Percentiles rank a stretch among this genome's conserved stretches.
These are phyloP conservation scores for Typhlomys cinereus DNA, from an alignment of 2,113 vertebrate genomes.

Conservation along the genomic window DNA sequence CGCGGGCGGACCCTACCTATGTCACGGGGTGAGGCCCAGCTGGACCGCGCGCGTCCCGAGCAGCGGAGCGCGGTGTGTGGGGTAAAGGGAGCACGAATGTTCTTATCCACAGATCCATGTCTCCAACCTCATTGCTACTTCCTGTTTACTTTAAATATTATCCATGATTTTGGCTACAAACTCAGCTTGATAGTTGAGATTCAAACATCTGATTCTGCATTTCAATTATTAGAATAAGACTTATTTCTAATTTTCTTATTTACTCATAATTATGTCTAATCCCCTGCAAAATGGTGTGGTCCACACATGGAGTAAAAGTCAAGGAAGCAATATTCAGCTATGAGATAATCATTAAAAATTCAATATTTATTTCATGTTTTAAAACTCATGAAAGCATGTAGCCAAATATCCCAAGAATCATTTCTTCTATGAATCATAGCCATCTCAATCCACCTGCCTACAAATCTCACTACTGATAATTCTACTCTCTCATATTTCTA, in stretches of 20 bases:
- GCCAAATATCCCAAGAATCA: background rate
- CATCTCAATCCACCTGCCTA: background rate
- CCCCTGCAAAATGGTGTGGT: background rate
- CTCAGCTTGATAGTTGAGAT: background rate
- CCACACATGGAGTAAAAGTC: background rate
- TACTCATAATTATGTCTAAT: background rate
- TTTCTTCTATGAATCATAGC: background rate
- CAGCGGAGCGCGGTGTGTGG: no score
- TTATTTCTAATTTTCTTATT: background rate
- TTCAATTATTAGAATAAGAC: background rate
- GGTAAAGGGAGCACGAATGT: no score
- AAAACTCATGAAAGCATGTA: background rate
- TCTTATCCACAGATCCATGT: no score
- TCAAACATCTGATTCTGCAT: background rate
- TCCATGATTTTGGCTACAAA: constrained; percentile 7
- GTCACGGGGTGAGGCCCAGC: no score
- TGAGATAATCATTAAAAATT: constrained; percentile 50
- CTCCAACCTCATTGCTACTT: constrained; percentile 29
- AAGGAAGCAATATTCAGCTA: background rate
- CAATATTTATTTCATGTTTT: constrained; percentile 40
- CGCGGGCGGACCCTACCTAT: no score
- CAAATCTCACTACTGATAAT: background rate
- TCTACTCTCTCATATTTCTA: background rate
- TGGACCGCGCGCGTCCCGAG: no score
- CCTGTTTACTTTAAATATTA: constrained; percentile 1